Percentiles rank a stretch among this genome's conserved stretches.
Evolutionary conservation across 2,888 invertebrate species (phyloP).

Genomic region (Cremastinae sp.): DNA sequence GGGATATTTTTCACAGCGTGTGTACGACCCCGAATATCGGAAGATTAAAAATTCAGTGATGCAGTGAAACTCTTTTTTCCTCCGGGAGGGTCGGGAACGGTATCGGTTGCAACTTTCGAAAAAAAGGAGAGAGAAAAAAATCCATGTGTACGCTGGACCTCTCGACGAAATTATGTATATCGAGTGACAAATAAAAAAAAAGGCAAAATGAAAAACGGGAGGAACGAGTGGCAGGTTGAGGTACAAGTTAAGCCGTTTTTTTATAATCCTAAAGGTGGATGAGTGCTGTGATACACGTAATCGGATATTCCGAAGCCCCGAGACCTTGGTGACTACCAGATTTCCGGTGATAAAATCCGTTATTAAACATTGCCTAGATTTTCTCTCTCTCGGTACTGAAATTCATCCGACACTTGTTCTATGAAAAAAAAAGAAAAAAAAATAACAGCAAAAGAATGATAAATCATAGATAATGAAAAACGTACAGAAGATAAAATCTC

Average conservation of each 20-base stretch:
- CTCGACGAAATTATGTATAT: conserved; percentile 30
- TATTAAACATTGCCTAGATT: too few relatives aligned
- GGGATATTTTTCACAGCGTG: conserved; percentile 19
- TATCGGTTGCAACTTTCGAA: conserved; percentile 11
- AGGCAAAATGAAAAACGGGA: conserved; percentile 1
- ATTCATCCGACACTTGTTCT: neutral
- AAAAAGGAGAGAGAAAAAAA: neutral
- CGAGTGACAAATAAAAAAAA: conserved; percentile 32
- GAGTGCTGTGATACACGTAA: conserved; percentile 20
- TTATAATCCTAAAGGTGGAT: conserved; percentile 9
- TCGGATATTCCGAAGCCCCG: conserved; percentile 32
- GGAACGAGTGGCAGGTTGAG: conserved; percentile 32
- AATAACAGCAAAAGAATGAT: too few relatives aligned
- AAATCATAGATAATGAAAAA: too few relatives aligned
- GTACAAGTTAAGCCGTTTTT: neutral
- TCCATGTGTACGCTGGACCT: neutral
- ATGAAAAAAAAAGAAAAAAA: neutral
- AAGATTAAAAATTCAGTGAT: conserved; percentile 19
- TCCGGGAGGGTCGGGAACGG: neutral
- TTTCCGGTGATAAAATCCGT: too few relatives aligned
- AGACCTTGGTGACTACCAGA: neutral
- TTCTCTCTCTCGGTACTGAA: too few relatives aligned
- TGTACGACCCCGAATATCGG: neutral
- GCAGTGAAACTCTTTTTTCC: conserved; percentile 7
- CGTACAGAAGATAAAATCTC: too few relatives aligned